phyloP scores from a whole-genome alignment of 2,113 vertebrate species.

The Fregetta grallaria region DNA sequence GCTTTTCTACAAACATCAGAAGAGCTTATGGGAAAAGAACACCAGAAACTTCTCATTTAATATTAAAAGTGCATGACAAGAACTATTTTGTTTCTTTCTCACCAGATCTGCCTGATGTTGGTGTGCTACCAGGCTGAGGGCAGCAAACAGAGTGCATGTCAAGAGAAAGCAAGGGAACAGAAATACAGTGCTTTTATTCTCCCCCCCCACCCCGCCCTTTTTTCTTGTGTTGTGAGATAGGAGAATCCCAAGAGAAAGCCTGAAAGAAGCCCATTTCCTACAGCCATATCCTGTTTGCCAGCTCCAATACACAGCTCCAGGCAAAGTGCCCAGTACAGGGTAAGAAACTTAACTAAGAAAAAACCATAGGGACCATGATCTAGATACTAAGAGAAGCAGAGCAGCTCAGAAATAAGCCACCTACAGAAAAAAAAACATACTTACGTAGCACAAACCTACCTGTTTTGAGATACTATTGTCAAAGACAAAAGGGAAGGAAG shows the following conservation, averaged over 20 bases:
- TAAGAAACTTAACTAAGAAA: slow-evolving; percentile 41
- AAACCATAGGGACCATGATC: not conserved
- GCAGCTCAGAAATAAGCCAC: not conserved
- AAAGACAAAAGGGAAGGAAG: not conserved
- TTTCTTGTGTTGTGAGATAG: not conserved
- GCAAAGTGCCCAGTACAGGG: slow-evolving; percentile 28
- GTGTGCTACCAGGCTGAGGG: not conserved
- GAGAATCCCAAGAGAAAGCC: slow-evolving; percentile 53
- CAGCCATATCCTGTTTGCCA: slow-evolving; percentile 69
- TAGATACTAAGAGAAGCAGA: not conserved
- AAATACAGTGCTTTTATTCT: not conserved
- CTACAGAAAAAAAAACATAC: not conserved
- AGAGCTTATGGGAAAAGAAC: not conserved
- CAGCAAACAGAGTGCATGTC: not conserved
- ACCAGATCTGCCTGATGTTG: not conserved
- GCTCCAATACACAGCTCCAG: not conserved
- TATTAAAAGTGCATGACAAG: not conserved
- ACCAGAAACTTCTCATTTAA: not conserved
- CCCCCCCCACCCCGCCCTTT: not conserved
- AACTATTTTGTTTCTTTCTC: not conserved
- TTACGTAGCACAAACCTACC: not conserved
- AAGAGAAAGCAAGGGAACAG: not conserved
- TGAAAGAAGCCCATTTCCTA: slow-evolving; percentile 56
- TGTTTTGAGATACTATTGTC: not conserved
- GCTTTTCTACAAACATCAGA: not conserved